These are phyloP conservation scores for Scaptomyza hsui DNA, from an alignment of 1,140 invertebrate genomes.

Conservation along the genomic window DNA sequence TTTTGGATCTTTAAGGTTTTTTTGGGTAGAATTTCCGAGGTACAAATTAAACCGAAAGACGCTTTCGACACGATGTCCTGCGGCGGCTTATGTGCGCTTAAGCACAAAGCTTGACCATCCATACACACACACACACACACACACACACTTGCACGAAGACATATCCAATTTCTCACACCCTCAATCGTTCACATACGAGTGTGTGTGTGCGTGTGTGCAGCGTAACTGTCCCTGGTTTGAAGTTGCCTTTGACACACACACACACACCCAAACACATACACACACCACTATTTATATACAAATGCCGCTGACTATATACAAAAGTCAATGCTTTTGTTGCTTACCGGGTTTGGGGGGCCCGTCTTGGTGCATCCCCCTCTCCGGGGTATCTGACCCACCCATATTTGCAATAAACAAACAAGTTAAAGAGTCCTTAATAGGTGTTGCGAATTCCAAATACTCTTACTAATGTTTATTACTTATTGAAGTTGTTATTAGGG, in stretches of 20 bases:
- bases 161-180: neutral
- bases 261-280: constrained; percentile 32
- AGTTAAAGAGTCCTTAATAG: constrained; percentile 2
- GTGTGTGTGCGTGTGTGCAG: too few species aligned
- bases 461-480: neutral
- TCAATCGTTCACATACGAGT: neutral
- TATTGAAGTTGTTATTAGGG: too few species aligned
- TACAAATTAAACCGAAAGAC: constrained; percentile 70
- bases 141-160: constrained; percentile 1
- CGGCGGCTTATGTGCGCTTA: constrained; percentile 80
- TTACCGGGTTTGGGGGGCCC: constrained; percentile 43
- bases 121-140: constrained; percentile 42
- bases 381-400: constrained; percentile 28
- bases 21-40: constrained; percentile 38
- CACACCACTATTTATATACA: constrained; percentile 72
- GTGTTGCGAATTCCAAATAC: neutral
- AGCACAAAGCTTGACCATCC: constrained; percentile 73
- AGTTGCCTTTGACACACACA: constrained; percentile 63
- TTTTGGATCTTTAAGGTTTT: constrained; percentile 56
- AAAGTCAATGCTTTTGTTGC: constrained; percentile 77
- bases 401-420: constrained; percentile 45
- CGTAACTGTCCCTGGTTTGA: constrained; percentile 12
- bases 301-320: constrained; percentile 80
- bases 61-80: constrained; percentile 60
- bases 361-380: constrained; percentile 18